Evolutionary conservation across 1,140 invertebrate species (phyloP).

Genomic region (Oreohelix idahoensis): DNA sequence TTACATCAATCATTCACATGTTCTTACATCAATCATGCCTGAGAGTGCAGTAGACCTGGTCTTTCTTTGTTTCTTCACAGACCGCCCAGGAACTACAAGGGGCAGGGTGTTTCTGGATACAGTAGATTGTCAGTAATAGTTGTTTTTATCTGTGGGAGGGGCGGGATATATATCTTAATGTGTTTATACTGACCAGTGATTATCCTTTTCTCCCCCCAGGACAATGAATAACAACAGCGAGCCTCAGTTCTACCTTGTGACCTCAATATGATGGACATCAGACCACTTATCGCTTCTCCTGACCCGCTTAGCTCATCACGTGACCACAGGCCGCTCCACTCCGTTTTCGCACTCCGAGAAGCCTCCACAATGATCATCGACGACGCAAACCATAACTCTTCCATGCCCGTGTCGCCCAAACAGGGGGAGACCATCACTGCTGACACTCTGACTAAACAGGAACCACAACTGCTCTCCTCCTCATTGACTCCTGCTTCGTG

Average conservation of each 20-base stretch:
- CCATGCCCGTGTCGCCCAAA: conserved; percentile 43
- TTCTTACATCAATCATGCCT: too few relatives aligned
- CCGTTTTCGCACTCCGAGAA: neutral
- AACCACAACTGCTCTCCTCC: neutral
- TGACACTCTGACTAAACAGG: conserved; percentile 24
- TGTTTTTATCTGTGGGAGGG: too few relatives aligned
- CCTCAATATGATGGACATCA: conserved; percentile 37
- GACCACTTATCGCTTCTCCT: conserved; percentile 28
- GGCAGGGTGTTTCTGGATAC: too few relatives aligned
- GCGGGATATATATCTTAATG: too few relatives aligned
- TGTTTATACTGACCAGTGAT: too few relatives aligned
- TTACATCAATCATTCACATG: too few relatives aligned
- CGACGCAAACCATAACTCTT: conserved; percentile 40
- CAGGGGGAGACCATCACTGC: conserved; percentile 42
- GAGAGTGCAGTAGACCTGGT: too few relatives aligned
- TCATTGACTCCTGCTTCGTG: neutral
- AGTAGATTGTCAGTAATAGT: too few relatives aligned
- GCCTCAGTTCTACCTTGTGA: conserved; percentile 26
- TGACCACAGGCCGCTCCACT: neutral
- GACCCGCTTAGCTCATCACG: neutral
- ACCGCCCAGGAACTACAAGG: too few relatives aligned
- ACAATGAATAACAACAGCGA: conserved; percentile 34
- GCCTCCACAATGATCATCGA: conserved; percentile 49
- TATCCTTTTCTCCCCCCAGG: conserved; percentile 20
- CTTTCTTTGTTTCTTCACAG: too few relatives aligned